phyloP scores from a whole-genome alignment of 2,888 invertebrate genomes.

The Chloroclystis v-ata region DNA sequence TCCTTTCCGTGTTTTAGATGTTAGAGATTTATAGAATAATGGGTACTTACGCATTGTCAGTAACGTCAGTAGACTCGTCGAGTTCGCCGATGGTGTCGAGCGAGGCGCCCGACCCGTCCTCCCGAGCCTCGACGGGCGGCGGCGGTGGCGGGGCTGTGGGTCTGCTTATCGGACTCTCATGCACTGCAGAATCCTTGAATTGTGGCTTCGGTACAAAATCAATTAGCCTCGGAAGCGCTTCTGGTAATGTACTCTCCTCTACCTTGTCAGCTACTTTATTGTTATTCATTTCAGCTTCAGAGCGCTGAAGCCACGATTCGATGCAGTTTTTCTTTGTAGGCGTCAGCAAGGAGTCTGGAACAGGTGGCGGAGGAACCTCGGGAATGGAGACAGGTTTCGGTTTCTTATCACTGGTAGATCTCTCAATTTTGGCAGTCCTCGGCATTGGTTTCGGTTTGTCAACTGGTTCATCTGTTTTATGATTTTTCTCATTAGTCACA shows the following conservation, averaged over 20 bases:
- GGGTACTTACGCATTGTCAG: slow-evolving; percentile 63
- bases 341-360: slow-evolving; percentile 60
- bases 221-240: slow-evolving; percentile 81
- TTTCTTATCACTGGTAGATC: slow-evolving; percentile 61
- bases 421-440: slow-evolving; percentile 70
- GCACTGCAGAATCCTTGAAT: slow-evolving; percentile 53
- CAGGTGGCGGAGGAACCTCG: slow-evolving; percentile 46
- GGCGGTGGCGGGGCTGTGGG: slow-evolving; percentile 65
- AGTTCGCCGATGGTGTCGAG: slow-evolving; percentile 85
- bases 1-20: not conserved
- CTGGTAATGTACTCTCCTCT: slow-evolving; percentile 59
- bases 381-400: slow-evolving; percentile 54
- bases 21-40: not conserved
- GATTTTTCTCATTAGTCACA: slow-evolving; percentile 49
- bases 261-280: slow-evolving; percentile 58
- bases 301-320: slow-evolving; percentile 70
- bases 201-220: slow-evolving; percentile 83
- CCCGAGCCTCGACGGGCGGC: slow-evolving; percentile 62
- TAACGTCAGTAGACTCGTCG: slow-evolving; percentile 77
- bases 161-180: slow-evolving; percentile 47
- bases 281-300: slow-evolving; percentile 71
- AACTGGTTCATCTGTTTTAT: slow-evolving; percentile 25
- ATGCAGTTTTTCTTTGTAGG: slow-evolving; percentile 72
- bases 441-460: slow-evolving; percentile 78
- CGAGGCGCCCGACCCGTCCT: slow-evolving; percentile 79